Conservation (phyloP, 2,888 invertebrate genomes). For the Drosophila yooni region DNA sequence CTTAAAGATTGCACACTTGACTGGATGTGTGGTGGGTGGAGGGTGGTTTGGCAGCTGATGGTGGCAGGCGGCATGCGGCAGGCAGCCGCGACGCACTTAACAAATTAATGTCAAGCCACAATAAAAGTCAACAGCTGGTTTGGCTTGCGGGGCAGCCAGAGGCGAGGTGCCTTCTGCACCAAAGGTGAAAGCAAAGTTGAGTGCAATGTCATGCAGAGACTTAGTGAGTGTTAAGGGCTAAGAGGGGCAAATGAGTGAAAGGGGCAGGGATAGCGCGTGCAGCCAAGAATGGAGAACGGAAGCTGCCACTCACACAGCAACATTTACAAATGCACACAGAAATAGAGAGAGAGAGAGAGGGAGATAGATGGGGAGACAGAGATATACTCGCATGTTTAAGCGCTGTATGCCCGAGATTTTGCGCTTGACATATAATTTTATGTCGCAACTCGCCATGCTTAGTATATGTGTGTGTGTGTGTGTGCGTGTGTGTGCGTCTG, state of each 20-base stretch:
- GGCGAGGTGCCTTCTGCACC: slow-evolving; percentile 12
- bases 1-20: slow-evolving; percentile 60
- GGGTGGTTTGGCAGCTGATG: background rate
- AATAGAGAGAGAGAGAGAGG: slow-evolving; percentile 4
- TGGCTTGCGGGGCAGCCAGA: slow-evolving; percentile 39
- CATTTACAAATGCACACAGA: slow-evolving; percentile 40
- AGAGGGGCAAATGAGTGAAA: background rate
- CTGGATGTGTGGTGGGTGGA: slow-evolving; percentile 14
- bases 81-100: slow-evolving; percentile 69
- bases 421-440: slow-evolving; percentile 78
- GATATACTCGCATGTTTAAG: slow-evolving; percentile 49
- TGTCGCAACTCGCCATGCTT: slow-evolving; percentile 42
- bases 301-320: slow-evolving; percentile 52
- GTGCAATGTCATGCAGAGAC: slow-evolving; percentile 73
- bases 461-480: slow-evolving; percentile 28
- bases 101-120: slow-evolving; percentile 80
- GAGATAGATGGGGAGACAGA: background rate
- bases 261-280: slow-evolving; percentile 7
- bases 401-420: slow-evolving; percentile 62
- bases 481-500: slow-evolving; percentile 14
- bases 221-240: slow-evolving; percentile 27
- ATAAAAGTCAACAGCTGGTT: slow-evolving; percentile 79
- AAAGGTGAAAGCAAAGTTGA: slow-evolving; percentile 59
- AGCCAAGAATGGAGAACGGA: slow-evolving; percentile 43
- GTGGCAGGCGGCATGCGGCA: slow-evolving; percentile 4